phyloP scores from a whole-genome alignment of 2,113 vertebrate genomes.

The Sceloporus tristichus region DNA sequence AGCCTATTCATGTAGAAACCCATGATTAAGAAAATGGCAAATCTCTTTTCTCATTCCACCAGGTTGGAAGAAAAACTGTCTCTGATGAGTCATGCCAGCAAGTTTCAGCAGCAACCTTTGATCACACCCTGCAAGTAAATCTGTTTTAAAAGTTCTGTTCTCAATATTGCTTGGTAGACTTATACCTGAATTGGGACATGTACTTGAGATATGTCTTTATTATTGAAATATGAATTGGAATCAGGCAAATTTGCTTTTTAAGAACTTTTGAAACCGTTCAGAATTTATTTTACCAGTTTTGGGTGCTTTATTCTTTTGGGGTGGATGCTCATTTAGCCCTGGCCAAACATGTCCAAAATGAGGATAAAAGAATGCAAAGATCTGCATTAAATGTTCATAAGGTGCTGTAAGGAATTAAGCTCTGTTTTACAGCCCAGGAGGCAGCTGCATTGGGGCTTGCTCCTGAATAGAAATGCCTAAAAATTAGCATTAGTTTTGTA shows the following conservation, averaged over 20 bases:
- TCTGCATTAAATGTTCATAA: background rate
- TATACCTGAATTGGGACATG: background rate
- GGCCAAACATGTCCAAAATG: background rate
- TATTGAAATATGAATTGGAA: background rate
- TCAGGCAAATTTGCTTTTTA: background rate
- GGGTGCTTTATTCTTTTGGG: too few species aligned
- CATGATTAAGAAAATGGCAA: background rate
- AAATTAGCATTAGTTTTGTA: too few species aligned
- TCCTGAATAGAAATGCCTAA: too few species aligned
- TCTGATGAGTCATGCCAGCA: background rate
- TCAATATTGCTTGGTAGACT: background rate
- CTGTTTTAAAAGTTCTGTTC: background rate
- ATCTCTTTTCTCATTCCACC: background rate
- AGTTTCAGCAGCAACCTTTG: background rate
- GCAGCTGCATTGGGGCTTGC: too few species aligned
- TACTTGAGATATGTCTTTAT: background rate
- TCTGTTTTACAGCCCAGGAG: too few species aligned
- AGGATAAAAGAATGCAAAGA: background rate
- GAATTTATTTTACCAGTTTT: too few species aligned
- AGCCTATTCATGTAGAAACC: background rate
- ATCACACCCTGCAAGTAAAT: background rate
- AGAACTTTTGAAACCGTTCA: background rate
- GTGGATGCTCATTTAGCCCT: too few species aligned
- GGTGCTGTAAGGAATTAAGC: too few species aligned
- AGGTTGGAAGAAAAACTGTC: background rate